Percentiles rank a stretch among this genome's conserved stretches.
Conservation (phyloP, 35 echinoderm and acorn worm genomes). For the Antedon bifida region DNA sequence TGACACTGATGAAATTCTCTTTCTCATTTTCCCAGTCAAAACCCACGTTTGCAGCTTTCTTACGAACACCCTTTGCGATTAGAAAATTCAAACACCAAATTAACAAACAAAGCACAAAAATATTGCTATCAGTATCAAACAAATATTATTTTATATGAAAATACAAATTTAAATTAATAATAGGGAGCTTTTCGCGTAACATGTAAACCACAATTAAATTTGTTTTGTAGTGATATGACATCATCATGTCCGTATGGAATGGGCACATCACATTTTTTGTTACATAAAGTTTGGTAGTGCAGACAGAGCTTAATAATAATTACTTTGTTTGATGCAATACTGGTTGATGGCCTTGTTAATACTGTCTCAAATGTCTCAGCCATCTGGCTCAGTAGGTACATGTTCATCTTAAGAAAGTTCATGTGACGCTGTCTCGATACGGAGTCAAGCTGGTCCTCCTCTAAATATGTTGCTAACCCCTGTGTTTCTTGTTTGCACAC, state of each 20-base stretch:
- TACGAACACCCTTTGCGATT: constrained; percentile 45
- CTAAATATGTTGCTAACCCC: constrained; percentile 15
- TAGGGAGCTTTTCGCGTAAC: too few species aligned
- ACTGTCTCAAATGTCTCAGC: constrained; percentile 88
- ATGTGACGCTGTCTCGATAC: constrained; percentile 21
- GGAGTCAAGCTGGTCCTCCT: constrained; percentile 15
- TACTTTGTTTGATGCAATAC: constrained; percentile 42
- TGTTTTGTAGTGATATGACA: too few species aligned
- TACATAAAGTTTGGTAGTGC: too few species aligned
- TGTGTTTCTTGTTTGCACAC: constrained; percentile 7
- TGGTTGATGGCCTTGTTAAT: constrained; percentile 48
- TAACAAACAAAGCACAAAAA: too few species aligned
- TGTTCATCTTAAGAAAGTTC: constrained; percentile 71
- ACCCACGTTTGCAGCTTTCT: constrained; percentile 21
- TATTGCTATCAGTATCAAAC: too few species aligned
- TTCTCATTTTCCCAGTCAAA: constrained; percentile 84
- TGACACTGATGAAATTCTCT: constrained; percentile 48
- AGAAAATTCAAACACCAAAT: too few species aligned
- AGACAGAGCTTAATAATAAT: not conserved
- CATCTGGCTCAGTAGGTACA: constrained; percentile 63
- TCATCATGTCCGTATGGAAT: too few species aligned
- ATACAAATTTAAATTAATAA: too few species aligned
- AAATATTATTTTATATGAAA: too few species aligned
- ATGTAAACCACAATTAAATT: too few species aligned
- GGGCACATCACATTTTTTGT: too few species aligned